A percentile compares a stretch with the other conserved stretches of the same genome.
phyloP scores from a whole-genome alignment of 2,113 vertebrate genomes.

The Triplophysa siluroides region DNA sequence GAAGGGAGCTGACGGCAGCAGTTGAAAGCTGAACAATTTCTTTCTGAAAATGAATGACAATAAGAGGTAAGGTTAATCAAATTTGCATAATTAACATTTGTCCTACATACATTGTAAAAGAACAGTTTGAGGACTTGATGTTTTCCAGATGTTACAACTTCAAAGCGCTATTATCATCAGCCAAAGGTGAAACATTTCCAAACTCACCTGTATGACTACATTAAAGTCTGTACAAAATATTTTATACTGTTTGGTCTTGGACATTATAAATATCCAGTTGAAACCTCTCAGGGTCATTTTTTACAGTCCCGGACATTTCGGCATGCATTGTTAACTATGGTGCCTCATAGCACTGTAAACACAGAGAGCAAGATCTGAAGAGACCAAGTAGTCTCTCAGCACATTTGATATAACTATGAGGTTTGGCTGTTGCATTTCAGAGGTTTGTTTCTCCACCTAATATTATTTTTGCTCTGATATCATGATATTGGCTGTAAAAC shows the following conservation, averaged over 20 bases:
- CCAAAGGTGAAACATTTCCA: conserved; percentile 12
- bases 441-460: conserved; percentile 24
- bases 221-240: conserved; percentile 9
- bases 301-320: conserved; percentile 5
- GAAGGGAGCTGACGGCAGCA: conserved; percentile 11
- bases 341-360: conserved; percentile 22
- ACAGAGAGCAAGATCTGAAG: neutral
- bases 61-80: conserved; percentile 11
- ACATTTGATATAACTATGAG: conserved; percentile 25
- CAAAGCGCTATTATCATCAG: conserved; percentile 12
- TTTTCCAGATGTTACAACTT: conserved; percentile 35
- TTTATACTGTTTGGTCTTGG: conserved; percentile 17
- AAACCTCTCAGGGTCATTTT: conserved; percentile 3
- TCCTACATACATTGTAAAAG: conserved; percentile 10
- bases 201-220: conserved; percentile 8
- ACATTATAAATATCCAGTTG: conserved; percentile 11
- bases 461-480: conserved; percentile 25
- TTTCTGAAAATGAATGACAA: neutral
- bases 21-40: conserved; percentile 40
- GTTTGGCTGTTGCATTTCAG: conserved; percentile 31
- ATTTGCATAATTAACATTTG: conserved; percentile 27
- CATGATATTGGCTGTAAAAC: conserved; percentile 7
- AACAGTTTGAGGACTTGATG: conserved; percentile 15
- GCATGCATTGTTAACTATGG: neutral
- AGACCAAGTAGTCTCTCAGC: conserved; percentile 31